Evolutionary conservation across 2,888 invertebrate genomes (phyloP).

Genomic region (Lissonota sp.): DNA sequence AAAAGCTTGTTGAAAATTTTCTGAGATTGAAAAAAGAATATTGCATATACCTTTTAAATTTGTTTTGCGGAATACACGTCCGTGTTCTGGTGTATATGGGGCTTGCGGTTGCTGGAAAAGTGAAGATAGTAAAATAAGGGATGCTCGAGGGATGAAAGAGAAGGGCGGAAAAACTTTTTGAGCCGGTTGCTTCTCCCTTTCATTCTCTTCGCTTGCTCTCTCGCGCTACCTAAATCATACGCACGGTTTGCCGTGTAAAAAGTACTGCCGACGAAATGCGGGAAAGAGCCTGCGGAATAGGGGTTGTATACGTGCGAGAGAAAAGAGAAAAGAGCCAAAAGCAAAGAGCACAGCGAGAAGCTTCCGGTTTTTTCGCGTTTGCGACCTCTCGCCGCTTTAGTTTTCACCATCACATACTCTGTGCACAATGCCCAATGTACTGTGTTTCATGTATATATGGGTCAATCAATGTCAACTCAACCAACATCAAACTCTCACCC

Average conservation of each 20-base stretch:
- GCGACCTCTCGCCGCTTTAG: conserved; percentile 24
- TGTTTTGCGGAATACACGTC: neutral
- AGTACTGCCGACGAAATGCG: conserved; percentile 42
- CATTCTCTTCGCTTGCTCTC: conserved; percentile 13
- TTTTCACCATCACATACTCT: conserved; percentile 19
- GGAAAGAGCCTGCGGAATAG: neutral
- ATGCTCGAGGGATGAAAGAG: conserved; percentile 38
- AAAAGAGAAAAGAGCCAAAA: neutral
- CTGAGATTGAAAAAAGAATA: neutral
- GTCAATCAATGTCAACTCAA: neutral
- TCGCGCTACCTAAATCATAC: no score
- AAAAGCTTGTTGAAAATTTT: neutral
- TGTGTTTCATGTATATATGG: conserved; percentile 5
- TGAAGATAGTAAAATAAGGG: conserved; percentile 59
- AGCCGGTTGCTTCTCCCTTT: conserved; percentile 26
- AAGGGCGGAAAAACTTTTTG: conserved; percentile 51
- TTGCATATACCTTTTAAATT: neutral
- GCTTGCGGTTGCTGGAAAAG: conserved; percentile 33
- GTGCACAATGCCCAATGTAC: conserved; percentile 44
- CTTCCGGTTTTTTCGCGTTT: conserved; percentile 50
- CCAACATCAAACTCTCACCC: no score
- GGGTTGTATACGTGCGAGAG: conserved; percentile 33
- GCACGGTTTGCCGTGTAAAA: conserved; percentile 38
- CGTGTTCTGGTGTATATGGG: neutral
- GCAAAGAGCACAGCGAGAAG: conserved; percentile 23